phyloP scores from a whole-genome alignment of 2,113 vertebrate species.

The Microcebus tavaratra region DNA sequence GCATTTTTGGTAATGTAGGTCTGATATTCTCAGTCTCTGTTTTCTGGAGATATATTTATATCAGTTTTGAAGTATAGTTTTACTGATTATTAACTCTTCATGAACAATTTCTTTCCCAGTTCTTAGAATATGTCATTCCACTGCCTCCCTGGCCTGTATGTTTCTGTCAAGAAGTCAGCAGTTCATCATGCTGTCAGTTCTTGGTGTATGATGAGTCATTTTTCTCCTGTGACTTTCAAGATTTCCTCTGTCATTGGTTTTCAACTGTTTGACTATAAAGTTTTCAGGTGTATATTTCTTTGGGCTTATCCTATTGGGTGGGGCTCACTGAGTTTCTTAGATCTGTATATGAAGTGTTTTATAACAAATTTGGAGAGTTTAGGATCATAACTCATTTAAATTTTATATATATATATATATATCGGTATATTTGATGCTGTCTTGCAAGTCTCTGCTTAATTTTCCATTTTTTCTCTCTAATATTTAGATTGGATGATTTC shows the following conservation, averaged over 20 bases:
- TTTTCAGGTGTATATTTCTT: background rate
- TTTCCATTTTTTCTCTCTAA: background rate
- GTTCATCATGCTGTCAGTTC: background rate
- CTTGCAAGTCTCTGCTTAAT: background rate
- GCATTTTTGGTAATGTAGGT: background rate
- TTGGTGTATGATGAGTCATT: background rate
- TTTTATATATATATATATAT: too few species aligned
- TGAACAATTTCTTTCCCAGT: background rate
- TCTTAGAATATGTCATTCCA: background rate
- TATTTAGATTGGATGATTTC: background rate
- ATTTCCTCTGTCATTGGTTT: background rate
- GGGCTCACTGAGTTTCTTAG: background rate
- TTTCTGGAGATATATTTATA: background rate
- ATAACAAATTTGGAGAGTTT: background rate
- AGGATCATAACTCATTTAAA: background rate
- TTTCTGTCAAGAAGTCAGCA: background rate
- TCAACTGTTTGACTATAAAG: background rate
- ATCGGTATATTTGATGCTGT: background rate
- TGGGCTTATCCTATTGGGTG: background rate
- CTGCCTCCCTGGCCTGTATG: background rate
- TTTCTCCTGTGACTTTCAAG: background rate
- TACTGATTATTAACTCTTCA: background rate
- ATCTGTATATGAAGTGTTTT: background rate
- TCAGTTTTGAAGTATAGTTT: background rate
- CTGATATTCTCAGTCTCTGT: background rate